Evolutionary conservation across 2,113 vertebrate genomes (phyloP).

Genomic region (Paracanthobrama guichenoti): DNA sequence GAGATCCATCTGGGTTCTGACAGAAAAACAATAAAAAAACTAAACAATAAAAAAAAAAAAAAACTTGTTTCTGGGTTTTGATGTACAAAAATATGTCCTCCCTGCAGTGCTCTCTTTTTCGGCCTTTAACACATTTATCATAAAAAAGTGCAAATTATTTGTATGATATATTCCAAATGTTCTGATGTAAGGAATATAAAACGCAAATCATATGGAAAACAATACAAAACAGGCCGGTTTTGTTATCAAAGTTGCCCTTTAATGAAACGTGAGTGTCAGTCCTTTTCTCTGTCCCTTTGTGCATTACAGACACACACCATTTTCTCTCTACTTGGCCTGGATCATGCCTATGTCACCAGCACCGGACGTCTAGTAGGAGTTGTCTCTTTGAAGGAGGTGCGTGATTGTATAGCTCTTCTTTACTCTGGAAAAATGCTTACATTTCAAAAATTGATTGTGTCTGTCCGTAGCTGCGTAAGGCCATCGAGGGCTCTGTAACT

Average conservation of each 20-base stretch:
- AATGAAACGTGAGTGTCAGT: background rate
- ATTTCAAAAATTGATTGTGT: background rate
- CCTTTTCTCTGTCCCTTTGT: conserved; percentile 40
- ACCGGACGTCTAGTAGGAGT: conserved; percentile 94
- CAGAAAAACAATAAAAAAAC: too few relatives aligned
- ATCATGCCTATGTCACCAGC: conserved; percentile 96
- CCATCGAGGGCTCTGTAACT: conserved; percentile 94
- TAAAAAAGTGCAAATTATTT: too few relatives aligned
- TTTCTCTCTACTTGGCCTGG: conserved; percentile 95
- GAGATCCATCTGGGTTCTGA: too few relatives aligned
- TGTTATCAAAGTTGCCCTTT: background rate
- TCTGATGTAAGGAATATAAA: too few relatives aligned
- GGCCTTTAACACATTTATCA: too few relatives aligned
- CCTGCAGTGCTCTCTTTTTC: background rate
- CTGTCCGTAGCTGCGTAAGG: conserved; percentile 86
- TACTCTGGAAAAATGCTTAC: too few relatives aligned
- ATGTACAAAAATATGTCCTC: background rate
- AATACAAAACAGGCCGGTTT: too few relatives aligned
- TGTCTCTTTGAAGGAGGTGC: conserved; percentile 94
- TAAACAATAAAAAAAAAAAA: too few relatives aligned
- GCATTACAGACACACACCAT: conserved; percentile 90
- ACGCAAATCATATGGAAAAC: too few relatives aligned
- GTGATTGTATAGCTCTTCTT: conserved; percentile 33
- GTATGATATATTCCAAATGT: too few relatives aligned
- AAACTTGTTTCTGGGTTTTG: background rate